Evolutionary conservation across 2,797 vertebrate species (phyloP), one percentile per base, ranked within the genome.

Genomic region (Cossypha dichroa): DNA sequence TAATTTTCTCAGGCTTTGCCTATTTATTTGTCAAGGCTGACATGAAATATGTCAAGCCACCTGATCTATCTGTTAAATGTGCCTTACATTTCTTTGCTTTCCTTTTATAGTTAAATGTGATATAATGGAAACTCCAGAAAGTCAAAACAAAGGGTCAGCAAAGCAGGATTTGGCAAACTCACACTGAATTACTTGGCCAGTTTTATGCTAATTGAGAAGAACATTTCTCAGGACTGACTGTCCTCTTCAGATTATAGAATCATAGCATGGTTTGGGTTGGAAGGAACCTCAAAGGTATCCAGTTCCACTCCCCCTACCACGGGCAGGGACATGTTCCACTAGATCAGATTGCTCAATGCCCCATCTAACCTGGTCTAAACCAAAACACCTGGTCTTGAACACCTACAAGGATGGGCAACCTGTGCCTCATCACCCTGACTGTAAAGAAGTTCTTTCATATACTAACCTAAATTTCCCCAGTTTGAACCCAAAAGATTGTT

Each of bases 11-110:
- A 83, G 58, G 25, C 59, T 34, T 62, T 91, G 55, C 84, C 84
- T 95, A 91, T 93, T 82, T 93, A 9, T 78, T 93, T 95, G 76
- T 93, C 81, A 84, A 85, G 49, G 56, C 8, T 94, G 79, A 74
- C 7, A 4, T 29, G 56, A 94, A 93, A 95, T 82, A 64, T 34
- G 48, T 83, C 58, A 79, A n/a, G 62, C 64, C 17, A 26, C 66
- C 68, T 91, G 55, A 83, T 80, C 87, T 91, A 52, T 93, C 85
- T 80, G 73, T 83, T 91, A 78, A 89, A 92, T 86, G 80, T 66
- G 25, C 62, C 22, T 83, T 83, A 19, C 49, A 72, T 88, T 93
- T 89, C 67, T 85, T 87, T 68, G 31, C 46, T 74, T 87, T 26
- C 20, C 52, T 88, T 92, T 93, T 76, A 51, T 68, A 69, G 84